Evolutionary conservation across 2,797 vertebrate genomes (phyloP), one percentile per base, ranked within the genome.

Genomic region (Taeniopygia guttata): DNA sequence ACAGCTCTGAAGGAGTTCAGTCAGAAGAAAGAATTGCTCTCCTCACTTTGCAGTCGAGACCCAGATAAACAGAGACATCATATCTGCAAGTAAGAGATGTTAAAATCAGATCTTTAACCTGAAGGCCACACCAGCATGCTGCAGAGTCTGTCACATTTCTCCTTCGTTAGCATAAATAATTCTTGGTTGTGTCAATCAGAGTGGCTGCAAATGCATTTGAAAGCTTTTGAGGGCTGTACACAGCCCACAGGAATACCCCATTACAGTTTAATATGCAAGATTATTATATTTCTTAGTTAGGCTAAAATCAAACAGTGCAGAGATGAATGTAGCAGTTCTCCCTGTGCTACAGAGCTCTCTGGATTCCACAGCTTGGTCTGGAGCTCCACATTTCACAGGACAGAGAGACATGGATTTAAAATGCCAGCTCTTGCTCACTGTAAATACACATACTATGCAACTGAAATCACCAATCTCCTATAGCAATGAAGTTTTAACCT

Each of bases 111-210:
- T 20, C 81, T 82, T 89, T 59, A 73, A 59, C 34, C 56, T 1
- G 0, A 40, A 84, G 52, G 73, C 18, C 43, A 18, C 7, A 8
- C 6, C 2, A 1, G 3, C 16, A 5, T 3, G 18, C n/a, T 48
- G 16, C 38, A 40, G 18, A 15, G 23, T n/a, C 68, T 67, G 36
- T 10, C 76, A 36, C 32, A 32, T 32, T 36, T 54, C 42, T 56
- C 60, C 30, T 80, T 56, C 3, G 0, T 60, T 66, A 46, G 21
- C 62, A 40, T 14, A 59, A 72, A 72, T 56, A 77, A 64, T 88
- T 89, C 40, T 52, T 55, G 52, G 16, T 26, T 38, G 4, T 38
- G 32, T 66, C 73, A 55, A 21, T 64, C 54, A 36, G 19, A 1
- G 3, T 13, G 38, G 19, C 38, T 64, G 25, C 32, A 86, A 75